Evolutionary conservation across 2,113 vertebrate species (phyloP).

Genomic region (Nothobranchius furzeri): DNA sequence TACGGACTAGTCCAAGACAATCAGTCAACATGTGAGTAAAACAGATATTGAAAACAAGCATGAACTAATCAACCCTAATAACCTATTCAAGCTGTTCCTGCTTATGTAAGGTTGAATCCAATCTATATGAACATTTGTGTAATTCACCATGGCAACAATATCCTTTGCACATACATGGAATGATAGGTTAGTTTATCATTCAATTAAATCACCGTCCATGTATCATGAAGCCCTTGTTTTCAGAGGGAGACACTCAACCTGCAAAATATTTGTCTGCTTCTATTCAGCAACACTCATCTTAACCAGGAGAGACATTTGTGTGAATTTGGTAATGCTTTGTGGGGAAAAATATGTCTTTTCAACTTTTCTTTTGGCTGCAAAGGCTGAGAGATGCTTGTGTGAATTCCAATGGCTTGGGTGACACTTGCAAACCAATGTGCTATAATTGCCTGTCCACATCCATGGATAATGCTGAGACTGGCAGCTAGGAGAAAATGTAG

Average conservation of each 20-base stretch:
- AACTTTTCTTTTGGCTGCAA: background rate
- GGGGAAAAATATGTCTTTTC: background rate
- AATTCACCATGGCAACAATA: conserved; percentile 41
- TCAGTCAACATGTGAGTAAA: conserved; percentile 31
- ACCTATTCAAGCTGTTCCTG: background rate
- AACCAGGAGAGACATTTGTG: conserved; percentile 3
- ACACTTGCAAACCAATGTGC: conserved; percentile 34
- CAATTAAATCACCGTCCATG: conserved; percentile 53
- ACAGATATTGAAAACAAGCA: conserved; percentile 15
- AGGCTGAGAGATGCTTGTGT: background rate
- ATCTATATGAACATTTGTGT: conserved; percentile 14
- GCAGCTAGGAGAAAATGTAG: conserved; percentile 9
- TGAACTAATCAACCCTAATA: no score
- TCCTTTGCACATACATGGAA: conserved; percentile 19
- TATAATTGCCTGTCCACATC: conserved; percentile 46
- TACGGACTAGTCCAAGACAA: conserved; percentile 10
- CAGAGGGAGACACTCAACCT: conserved; percentile 17
- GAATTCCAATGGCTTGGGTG: conserved; percentile 12
- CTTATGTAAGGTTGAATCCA: background rate
- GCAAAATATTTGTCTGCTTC: conserved; percentile 23
- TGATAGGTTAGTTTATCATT: conserved; percentile 12
- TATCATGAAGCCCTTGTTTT: conserved; percentile 38
- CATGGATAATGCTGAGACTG: conserved; percentile 42
- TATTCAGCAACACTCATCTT: background rate
- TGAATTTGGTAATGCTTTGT: conserved; percentile 5